Percentiles rank a stretch among this genome's conserved stretches.
These are phyloP conservation scores for Bergia sp. DNA, from an alignment of 92 coral and sea anemone species.

Conservation along the genomic window DNA sequence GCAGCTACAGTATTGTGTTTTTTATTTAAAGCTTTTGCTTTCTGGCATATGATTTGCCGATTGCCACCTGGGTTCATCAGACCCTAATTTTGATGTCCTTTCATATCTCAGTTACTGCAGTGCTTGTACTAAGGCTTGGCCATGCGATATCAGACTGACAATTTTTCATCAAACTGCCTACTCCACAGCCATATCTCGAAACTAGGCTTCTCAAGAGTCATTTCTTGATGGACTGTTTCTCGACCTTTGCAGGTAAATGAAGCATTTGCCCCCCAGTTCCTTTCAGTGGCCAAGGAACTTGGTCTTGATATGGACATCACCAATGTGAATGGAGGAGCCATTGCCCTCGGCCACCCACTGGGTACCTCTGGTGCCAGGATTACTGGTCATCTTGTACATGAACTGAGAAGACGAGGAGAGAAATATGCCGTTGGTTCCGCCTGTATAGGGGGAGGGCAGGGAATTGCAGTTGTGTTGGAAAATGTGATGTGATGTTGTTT, in stretches of 20 bases:
- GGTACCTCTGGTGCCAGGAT: conserved; percentile 97
- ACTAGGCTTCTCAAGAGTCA: background rate
- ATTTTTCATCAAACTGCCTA: too few relatives aligned
- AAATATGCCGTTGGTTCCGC: conserved; percentile 92
- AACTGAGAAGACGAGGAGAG: conserved; percentile 78
- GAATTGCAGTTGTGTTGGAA: conserved; percentile 91
- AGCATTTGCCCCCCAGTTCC: conserved; percentile 96
- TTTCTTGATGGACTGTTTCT: background rate
- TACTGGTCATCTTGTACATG: conserved; percentile 89
- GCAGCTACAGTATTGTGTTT: too few relatives aligned
- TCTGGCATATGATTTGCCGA: too few relatives aligned
- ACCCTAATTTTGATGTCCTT: too few relatives aligned
- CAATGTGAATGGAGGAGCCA: conserved; percentile 95
- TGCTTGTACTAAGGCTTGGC: too few relatives aligned
- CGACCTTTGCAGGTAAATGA: conserved; percentile 79
- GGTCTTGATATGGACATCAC: conserved; percentile 85
- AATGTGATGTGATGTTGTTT: conserved; percentile 60
- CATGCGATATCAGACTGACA: too few relatives aligned
- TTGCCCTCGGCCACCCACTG: conserved; percentile 93
- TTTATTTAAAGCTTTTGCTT: too few relatives aligned
- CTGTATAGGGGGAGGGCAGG: conserved; percentile 98
- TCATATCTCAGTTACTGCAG: too few relatives aligned
- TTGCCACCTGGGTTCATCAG: too few relatives aligned
- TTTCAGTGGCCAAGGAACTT: conserved; percentile 92
- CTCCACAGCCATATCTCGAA: too few relatives aligned